Base-by-base conservation (phyloP, 2,113 vertebrate genomes). In the mouse (Mus musculus) region DNA sequence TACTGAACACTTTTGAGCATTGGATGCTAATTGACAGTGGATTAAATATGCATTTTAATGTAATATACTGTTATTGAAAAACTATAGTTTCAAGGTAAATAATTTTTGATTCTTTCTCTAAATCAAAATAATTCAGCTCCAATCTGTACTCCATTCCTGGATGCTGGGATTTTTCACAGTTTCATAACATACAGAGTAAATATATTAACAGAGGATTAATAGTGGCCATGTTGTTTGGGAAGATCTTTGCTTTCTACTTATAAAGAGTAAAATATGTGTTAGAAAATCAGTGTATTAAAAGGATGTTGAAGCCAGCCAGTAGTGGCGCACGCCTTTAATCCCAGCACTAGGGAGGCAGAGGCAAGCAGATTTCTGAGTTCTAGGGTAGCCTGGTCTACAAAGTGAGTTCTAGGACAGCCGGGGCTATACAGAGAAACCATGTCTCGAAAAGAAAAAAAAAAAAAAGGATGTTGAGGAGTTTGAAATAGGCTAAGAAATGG, bases 71-170 rank as follows among this genome's bases (percentile, higher is more conserved):
- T 28, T 82, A 88, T 56, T 80, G 65, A 89, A 73, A 75, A 85
- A 92, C 42, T 46, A n/a, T 9, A 76, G 39, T 22, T 91, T 17
- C 36, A 17, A 5, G 10, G 11, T 81, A 81, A 73, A 61, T 71
- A 12, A 5, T 36, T 89, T 76, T 75, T 76, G 17, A 89, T 81
- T 81, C 39, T 93, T 76, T 89, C 28, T 56, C 28, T 5, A 76
- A 87, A 63, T 49, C 39, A 87, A 95, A 67, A 59, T 56, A 81
- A 28, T 76, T 91, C 42, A 76, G 36, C 89, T 94, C n/a, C 65
- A 42, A 93, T 28, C 13, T 69, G 49, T 95, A 12, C 3, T 65
- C n/a, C 9, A 4, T 49, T 49, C 17, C 36, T 77, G 75, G 26
- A 46, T 77, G 3, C 42, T 87, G 36, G 36, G 46, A 11, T 90